Base-by-base conservation (phyloP, 1,140 invertebrate species). In the Antheraea mylitta region DNA sequence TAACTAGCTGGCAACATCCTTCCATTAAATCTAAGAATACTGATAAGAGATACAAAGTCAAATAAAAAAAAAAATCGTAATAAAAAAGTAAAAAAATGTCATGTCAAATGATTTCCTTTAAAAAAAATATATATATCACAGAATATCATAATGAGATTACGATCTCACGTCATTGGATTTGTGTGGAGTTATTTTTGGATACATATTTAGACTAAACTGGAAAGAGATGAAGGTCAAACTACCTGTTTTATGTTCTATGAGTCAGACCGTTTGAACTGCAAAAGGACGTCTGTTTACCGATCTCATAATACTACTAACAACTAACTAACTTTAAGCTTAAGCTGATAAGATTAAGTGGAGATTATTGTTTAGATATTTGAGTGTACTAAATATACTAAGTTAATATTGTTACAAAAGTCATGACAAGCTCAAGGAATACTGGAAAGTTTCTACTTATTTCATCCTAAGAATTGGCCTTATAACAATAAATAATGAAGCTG, bases 1-100 rank as follows among this genome's bases (percentile, higher is more conserved):
- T 10, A 42, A 30, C 73, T 80, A 83, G 80, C 80, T 86, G 83
- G 84, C 83, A 85, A 89, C 77, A 84, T 75, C 62, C 60, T 77
- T 74, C 69, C 66, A 63, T 68, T 66, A 72, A 74, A 69, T 66
- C 69, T 76, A 80, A 75, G 60, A 81, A 84, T 82, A 81, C 77
- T 82, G 79, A 73, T 76, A 69, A 67, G 75, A 81, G 85, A 86
- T 83, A 78, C 72, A 81, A 76, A 75, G 75, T 30, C 11, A n/a
- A 7, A 42, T 22, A 11, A 19, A 7, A 67, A 59, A 71, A 74
- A 74, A 78, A 78, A 73, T 64, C 68, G 67, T 82, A 85, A 84
- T 82, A 85, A 80, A 85, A 82, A 79, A 73, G 75, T 30, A 30
- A 30, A 30, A 30, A 30, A 30, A 30, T 30, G 22, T 30, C 22